Percentiles rank a stretch among this genome's conserved stretches.
phyloP scores from a whole-genome alignment of 2,113 vertebrate genomes.

The Fukomys damarensis region DNA sequence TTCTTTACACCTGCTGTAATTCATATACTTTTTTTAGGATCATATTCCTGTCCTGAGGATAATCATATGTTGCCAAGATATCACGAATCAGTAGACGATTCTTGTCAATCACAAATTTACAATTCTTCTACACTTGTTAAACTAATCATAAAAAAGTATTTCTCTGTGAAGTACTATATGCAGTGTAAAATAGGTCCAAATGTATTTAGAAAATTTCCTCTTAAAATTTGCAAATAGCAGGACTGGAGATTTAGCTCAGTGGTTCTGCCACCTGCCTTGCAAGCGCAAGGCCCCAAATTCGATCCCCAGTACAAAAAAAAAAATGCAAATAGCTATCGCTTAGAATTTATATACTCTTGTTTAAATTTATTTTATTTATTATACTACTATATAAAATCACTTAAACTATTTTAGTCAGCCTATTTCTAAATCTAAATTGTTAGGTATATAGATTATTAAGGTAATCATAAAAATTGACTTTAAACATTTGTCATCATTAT shows the following conservation, averaged over 20 bases:
- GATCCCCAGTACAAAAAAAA: no score
- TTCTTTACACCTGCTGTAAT: neutral
- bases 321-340: neutral
- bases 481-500: no score
- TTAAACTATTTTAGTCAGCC: neutral
- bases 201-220: neutral
- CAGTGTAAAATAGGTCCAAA: neutral
- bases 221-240: no score
- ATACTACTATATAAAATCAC: neutral
- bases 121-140: neutral
- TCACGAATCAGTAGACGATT: constrained; percentile 9
- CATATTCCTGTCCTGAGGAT: constrained; percentile 23
- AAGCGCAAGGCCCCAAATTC: no score
- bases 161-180: neutral
- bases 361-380: neutral
- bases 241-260: no score
- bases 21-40: constrained; percentile 51
- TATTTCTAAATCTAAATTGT: constrained; percentile 31
- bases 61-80: constrained; percentile 34
- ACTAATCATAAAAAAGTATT: neutral
- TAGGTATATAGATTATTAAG: neutral
- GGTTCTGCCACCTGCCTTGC: no score
- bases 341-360: neutral
- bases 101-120: neutral
- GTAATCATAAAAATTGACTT: neutral